Percentiles rank a stretch among this genome's conserved stretches.
phyloP scores from a whole-genome alignment of 2,113 vertebrate genomes.

The Poicephalus meyeri region DNA sequence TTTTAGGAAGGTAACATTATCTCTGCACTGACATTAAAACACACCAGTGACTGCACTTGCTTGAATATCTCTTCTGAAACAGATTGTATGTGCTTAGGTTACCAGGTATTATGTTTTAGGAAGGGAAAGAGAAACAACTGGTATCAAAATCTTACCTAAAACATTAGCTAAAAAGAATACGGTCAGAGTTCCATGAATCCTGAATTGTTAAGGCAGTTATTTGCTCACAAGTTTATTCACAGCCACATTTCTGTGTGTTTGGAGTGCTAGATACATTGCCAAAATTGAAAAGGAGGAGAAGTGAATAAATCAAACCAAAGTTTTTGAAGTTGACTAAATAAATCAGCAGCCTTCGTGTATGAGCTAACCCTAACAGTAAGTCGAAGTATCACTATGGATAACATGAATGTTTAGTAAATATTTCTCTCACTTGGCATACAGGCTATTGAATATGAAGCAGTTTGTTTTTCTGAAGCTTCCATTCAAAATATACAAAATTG shows the following conservation, averaged over 20 bases:
- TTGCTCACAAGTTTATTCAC: slow-evolving; percentile 35
- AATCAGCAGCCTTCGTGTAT: neutral
- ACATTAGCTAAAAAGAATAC: slow-evolving; percentile 60
- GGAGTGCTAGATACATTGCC: neutral
- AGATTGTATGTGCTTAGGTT: slow-evolving; percentile 87
- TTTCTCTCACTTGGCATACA: slow-evolving; percentile 42
- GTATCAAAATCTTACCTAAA: slow-evolving; percentile 69
- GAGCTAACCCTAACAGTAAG: neutral
- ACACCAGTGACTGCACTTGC: slow-evolving; percentile 77
- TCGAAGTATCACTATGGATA: neutral
- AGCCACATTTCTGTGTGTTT: neutral
- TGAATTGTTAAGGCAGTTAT: slow-evolving; percentile 46
- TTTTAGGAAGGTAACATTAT: slow-evolving; percentile 89
- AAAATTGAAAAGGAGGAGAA: neutral
- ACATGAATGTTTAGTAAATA: slow-evolving; percentile 66
- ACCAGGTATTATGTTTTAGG: slow-evolving; percentile 80
- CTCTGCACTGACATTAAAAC: slow-evolving; percentile 89
- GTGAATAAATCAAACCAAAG: slow-evolving; percentile 12
- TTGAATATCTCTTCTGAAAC: slow-evolving; percentile 78
- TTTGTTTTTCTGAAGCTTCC: slow-evolving; percentile 75
- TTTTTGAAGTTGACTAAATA: slow-evolving; percentile 73
- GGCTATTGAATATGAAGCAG: slow-evolving; percentile 62
- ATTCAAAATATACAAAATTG: slow-evolving; percentile 77
- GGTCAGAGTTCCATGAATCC: slow-evolving; percentile 56
- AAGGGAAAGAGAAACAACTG: slow-evolving; percentile 79